These are phyloP conservation scores for Anguilla japonica DNA, from an alignment of 2,113 vertebrate species.

Conservation along the genomic window DNA sequence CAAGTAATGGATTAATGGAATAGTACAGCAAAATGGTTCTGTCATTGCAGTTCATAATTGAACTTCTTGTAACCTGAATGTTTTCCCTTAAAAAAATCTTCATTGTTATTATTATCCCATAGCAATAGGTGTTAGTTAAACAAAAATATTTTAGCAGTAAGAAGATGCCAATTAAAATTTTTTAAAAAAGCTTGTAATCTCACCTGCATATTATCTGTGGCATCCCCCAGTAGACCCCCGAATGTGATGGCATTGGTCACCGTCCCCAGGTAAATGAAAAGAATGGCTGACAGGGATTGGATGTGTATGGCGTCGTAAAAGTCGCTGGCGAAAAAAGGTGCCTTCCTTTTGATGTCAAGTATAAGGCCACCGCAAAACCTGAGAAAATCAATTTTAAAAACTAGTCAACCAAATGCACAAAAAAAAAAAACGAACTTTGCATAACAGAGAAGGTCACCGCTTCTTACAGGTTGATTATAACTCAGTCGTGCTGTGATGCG, in stretches of 20 bases:
- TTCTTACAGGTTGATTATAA: neutral
- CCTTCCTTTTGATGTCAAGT: slow-evolving; percentile 95
- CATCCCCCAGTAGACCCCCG: slow-evolving; percentile 92
- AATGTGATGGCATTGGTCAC: slow-evolving; percentile 99
- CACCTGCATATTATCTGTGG: slow-evolving; percentile 99
- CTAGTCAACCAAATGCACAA: neutral
- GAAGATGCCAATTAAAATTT: neutral
- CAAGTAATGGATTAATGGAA: neutral
- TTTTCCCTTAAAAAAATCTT: no score
- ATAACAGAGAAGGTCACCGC: neutral
- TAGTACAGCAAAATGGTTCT: neutral
- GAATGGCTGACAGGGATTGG: slow-evolving; percentile 90
- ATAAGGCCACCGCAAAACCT: slow-evolving; percentile 95
- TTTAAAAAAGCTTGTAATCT: slow-evolving; percentile 22
- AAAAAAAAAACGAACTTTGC: neutral
- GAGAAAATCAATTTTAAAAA: slow-evolving; percentile 7
- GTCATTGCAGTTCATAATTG: neutral
- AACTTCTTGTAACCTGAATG: neutral
- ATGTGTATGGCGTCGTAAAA: slow-evolving; percentile 93
- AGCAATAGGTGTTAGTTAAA: no score
- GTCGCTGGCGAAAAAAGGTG: slow-evolving; percentile 89
- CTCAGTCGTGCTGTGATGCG: neutral
- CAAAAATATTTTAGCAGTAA: neutral
- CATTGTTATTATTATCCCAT: no score
- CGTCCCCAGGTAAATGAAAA: slow-evolving; percentile 97